A percentile compares a stretch with the other conserved stretches of the same genome.
These are phyloP conservation scores for Eupithecia tripunctaria DNA, from an alignment of 2,888 invertebrate species.

Conservation along the genomic window DNA sequence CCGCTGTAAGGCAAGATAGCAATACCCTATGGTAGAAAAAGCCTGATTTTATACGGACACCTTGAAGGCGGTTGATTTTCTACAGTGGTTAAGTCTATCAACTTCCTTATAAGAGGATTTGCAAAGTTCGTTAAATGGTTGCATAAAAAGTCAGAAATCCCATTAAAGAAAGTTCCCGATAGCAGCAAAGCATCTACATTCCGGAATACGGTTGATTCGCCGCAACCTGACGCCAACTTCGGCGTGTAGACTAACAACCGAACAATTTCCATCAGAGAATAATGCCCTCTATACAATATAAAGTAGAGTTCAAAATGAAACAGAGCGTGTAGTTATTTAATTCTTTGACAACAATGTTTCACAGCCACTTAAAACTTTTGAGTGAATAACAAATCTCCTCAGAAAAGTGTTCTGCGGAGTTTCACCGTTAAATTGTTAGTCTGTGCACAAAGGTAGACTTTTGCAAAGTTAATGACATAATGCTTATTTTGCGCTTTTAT, in stretches of 20 bases:
- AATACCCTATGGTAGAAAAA: neutral
- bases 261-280: conserved; percentile 54
- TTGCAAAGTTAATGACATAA: conserved; percentile 73
- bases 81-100: neutral
- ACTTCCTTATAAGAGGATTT: neutral
- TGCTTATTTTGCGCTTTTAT: conserved; percentile 55
- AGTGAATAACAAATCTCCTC: conserved; percentile 83
- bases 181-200: conserved; percentile 58
- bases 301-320: conserved; percentile 50
- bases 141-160: conserved; percentile 30
- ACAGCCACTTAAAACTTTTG: conserved; percentile 83
- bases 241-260: conserved; percentile 68
- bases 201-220: conserved; percentile 65
- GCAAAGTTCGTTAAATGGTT: conserved; percentile 8
- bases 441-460: conserved; percentile 70
- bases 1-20: too few relatives aligned
- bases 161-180: conserved; percentile 53
- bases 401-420: conserved; percentile 78
- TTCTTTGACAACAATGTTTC: conserved; percentile 80
- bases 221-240: conserved; percentile 69
- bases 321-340: conserved; percentile 61
- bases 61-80: neutral
- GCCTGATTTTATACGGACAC: neutral
- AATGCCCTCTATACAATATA: conserved; percentile 54
- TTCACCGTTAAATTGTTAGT: conserved; percentile 79